Base-by-base conservation (phyloP, 2,888 invertebrate species). In the Panorpa germanica region DNA sequence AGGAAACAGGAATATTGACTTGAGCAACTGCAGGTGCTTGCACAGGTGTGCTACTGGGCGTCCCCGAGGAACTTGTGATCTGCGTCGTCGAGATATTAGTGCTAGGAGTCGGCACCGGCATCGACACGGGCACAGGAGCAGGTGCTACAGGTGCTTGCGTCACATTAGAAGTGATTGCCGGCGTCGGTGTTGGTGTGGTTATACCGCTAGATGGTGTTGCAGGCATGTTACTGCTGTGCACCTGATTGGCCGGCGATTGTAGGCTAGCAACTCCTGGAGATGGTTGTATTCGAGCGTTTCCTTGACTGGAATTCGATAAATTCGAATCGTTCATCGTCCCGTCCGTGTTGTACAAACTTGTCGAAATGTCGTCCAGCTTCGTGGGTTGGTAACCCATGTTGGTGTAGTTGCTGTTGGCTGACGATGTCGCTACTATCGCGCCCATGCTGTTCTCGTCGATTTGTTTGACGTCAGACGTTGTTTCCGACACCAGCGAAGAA, bases 311-410 rank as follows among this genome's bases (percentile, higher is more conserved):
- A n/a, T n/a, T n/a, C n/a, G n/a, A n/a, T n/a, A n/a, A n/a, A n/a
- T n/a, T n/a, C n/a, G n/a, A n/a, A n/a, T n/a, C n/a, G n/a, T n/a
- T n/a, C n/a, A n/a, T n/a, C n/a, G n/a, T n/a, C n/a, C n/a, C n/a
- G n/a, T n/a, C n/a, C n/a, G n/a, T n/a, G n/a, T n/a, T n/a, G n/a
- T n/a, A n/a, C n/a, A n/a, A n/a, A n/a, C n/a, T n/a, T n/a, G n/a
- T n/a, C n/a, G n/a, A n/a, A n/a, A n/a, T n/a, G n/a, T n/a, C n/a
- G n/a, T n/a, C n/a, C n/a, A n/a, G n/a, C n/a, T n/a, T n/a, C n/a
- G n/a, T 59, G 57, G 44, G 57, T 52, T 19, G 60, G 55, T 31
- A 53, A 50, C 50, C 61, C 59, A 37, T 50, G 53, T 35, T 49
- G 52, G 19, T 28, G 38, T 31, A 38, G 38, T 32, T 52, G 52